Conservation (phyloP, 1,140 invertebrate genomes). For the Ctenoplectra terminalis region DNA sequence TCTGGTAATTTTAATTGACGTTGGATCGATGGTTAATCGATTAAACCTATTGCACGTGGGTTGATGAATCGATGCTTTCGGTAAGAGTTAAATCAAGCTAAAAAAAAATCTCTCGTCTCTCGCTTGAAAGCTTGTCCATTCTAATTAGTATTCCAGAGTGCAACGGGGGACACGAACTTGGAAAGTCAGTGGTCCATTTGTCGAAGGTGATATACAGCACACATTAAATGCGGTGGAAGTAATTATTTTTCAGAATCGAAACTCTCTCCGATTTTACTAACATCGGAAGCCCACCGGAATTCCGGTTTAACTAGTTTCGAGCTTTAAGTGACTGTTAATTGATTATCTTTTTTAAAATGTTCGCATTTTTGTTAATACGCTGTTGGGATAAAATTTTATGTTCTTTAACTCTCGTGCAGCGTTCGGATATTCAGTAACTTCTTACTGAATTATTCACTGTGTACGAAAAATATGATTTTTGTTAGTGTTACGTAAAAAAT, state of each 20-base stretch:
- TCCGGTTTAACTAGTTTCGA: constrained; percentile 46
- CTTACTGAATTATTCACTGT: too few relatives aligned
- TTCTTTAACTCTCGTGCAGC: too few relatives aligned
- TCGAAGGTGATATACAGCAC: constrained; percentile 38
- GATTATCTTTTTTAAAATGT: background rate
- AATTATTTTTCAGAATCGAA: constrained; percentile 32
- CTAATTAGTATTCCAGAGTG: constrained; percentile 28
- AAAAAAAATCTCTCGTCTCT: background rate
- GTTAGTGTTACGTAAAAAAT: too few relatives aligned
- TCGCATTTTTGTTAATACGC: too few relatives aligned
- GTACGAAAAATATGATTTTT: too few relatives aligned
- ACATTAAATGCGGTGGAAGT: background rate
- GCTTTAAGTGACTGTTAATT: background rate
- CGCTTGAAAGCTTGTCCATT: constrained; percentile 46
- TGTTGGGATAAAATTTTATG: too few relatives aligned
- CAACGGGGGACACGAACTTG: constrained; percentile 45
- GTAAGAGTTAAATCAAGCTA: constrained; percentile 21
- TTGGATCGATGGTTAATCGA: constrained; percentile 25
- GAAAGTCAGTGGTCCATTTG: constrained; percentile 50
- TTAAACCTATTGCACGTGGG: constrained; percentile 6
- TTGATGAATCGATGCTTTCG: constrained; percentile 25
- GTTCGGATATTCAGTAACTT: too few relatives aligned
- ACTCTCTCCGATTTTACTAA: constrained; percentile 54
- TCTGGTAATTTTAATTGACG: constrained; percentile 16
- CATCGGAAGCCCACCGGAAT: constrained; percentile 27